Conservation (phyloP, 2,888 invertebrate species). For the Agrotis ipsilon region DNA sequence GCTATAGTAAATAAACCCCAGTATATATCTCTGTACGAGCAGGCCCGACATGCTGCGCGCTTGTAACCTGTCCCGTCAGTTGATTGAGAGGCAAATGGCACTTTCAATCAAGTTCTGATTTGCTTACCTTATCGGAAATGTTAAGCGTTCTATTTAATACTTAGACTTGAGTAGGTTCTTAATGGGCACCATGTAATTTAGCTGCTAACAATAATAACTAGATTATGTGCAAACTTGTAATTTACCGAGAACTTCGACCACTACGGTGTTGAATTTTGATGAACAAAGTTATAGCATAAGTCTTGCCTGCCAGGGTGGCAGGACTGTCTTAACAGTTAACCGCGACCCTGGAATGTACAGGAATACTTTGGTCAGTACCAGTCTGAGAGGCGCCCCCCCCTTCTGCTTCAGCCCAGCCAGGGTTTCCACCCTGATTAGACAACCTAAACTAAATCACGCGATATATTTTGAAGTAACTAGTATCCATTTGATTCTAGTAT, state of each 20-base stretch:
- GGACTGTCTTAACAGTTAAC: too few relatives aligned
- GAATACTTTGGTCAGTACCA: too few relatives aligned
- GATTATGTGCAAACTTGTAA: not conserved
- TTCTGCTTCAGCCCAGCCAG: too few relatives aligned
- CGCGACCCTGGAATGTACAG: too few relatives aligned
- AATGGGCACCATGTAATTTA: not conserved
- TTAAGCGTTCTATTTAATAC: not conserved
- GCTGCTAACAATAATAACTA: not conserved
- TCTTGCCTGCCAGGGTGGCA: too few relatives aligned
- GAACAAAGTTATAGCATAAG: too few relatives aligned
- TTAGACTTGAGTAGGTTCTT: not conserved
- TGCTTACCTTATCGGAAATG: conserved; percentile 12
- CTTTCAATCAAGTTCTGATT: conserved; percentile 36
- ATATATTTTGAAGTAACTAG: too few relatives aligned
- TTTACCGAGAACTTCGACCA: not conserved
- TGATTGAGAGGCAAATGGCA: conserved; percentile 16
- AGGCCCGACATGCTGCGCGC: not conserved
- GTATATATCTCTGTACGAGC: not conserved
- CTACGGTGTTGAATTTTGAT: not conserved
- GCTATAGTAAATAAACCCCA: not conserved
- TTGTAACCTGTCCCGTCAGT: conserved; percentile 21
- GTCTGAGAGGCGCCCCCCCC: too few relatives aligned
- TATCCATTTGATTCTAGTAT: not conserved
- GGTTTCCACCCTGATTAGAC: too few relatives aligned
- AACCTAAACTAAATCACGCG: too few relatives aligned